Percentiles rank a stretch among this genome's conserved stretches.
Evolutionary conservation across 2,113 vertebrate genomes (phyloP).

Genomic region (Sterrhoptilus dennistouni): DNA sequence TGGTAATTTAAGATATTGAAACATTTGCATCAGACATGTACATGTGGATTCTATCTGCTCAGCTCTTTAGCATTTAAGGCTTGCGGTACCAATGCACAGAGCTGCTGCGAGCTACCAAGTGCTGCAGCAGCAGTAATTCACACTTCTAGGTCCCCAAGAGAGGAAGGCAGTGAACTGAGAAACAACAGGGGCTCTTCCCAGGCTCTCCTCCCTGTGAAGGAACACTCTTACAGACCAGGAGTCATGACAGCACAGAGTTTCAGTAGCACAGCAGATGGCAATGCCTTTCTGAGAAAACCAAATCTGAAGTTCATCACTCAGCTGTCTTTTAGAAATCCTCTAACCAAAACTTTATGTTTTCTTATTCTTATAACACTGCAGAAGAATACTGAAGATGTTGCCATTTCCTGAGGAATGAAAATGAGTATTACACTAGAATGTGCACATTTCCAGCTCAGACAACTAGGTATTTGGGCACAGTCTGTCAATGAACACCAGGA

Average conservation of each 20-base stretch:
- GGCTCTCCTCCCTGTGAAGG: background rate
- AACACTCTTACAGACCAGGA: background rate
- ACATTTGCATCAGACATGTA: background rate
- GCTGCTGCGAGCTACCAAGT: background rate
- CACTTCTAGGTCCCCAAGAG: background rate
- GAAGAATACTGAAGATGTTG: conserved; percentile 3
- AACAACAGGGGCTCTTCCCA: background rate
- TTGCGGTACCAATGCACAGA: background rate
- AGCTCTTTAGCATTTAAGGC: background rate
- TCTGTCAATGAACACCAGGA: background rate
- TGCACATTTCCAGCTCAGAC: background rate
- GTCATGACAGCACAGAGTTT: conserved; percentile 3
- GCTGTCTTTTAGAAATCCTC: conserved; percentile 38
- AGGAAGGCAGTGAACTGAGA: background rate
- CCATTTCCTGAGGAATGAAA: background rate
- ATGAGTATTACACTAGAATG: background rate
- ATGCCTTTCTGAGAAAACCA: background rate
- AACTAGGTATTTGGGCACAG: background rate
- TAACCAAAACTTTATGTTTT: background rate
- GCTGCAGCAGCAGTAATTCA: background rate
- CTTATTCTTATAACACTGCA: background rate
- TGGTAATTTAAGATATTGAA: background rate
- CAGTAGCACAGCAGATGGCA: conserved; percentile 9
- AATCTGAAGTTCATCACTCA: conserved; percentile 40
- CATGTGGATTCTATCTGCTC: background rate